Evolutionary conservation across 2,797 vertebrate species (phyloP), one percentile per base, ranked within the genome.

Genomic region (Delichon dasypus): DNA sequence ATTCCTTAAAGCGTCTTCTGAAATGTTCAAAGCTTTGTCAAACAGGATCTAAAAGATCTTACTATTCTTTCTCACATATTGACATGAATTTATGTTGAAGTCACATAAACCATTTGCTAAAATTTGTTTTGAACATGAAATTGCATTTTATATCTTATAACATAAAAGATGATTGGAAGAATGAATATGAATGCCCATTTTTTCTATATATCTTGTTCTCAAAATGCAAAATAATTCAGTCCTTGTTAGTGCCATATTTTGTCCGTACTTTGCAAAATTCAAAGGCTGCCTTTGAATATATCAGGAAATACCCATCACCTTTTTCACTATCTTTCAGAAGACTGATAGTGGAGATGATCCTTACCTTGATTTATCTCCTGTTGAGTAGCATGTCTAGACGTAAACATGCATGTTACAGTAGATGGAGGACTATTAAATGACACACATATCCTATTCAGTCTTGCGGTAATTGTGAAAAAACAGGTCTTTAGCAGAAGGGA

Each of bases 11-110:
- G 54, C 44, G 38, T 21, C 25, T 89, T 71, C 58, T 55, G 42
- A 68, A 79, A 79, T 27, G 45, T 60, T 32, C 45, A 67, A 71
- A 76, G 16, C 5, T 75, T 36, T 54, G 11, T 72, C 80, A 42
- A 81, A 50, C 9, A 53, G 3, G 11, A 12, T 51, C 22, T 21
- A 72, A 53, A 84, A n/a, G 16, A 38, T 30, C 19, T 84, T 81
- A 26, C 30, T 64, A 29, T 78, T 79, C 23, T 72, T 87, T 84
- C 53, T 48, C 21, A 34, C 3, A 67, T 87, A 77, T 76, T 67
- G 27, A 53, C 94, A 85, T 86, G 62, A 94, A 94, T 93, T 94
- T 72, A 62, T 70, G 54, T 74, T 67, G 57, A 86, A 88, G 34
- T 48, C 54, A 62, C 20, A 77, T 70, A 89, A 86, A 87, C 12